Percentiles rank a stretch among this genome's conserved stretches.
These are phyloP conservation scores for Globia sparganii DNA, from an alignment of 2,888 invertebrate species.

Conservation along the genomic window DNA sequence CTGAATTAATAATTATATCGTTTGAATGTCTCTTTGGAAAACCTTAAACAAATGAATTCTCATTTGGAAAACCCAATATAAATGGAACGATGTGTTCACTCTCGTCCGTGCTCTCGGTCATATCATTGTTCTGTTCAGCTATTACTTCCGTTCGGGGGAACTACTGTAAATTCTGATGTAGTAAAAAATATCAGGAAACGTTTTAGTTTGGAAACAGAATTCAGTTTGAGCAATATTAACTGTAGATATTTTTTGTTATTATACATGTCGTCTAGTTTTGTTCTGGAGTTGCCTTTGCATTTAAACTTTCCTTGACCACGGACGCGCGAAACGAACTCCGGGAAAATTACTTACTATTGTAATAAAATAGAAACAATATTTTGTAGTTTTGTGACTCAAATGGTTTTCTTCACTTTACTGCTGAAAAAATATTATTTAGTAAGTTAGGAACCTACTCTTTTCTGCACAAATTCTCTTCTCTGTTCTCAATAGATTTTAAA, in stretches of 20 bases:
- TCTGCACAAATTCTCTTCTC: background rate
- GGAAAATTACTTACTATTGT: background rate
- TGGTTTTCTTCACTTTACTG: background rate
- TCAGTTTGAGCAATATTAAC: background rate
- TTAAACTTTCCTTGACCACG: conserved; percentile 1
- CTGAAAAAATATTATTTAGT: background rate
- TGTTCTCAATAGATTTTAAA: no score
- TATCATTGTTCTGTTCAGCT: no score
- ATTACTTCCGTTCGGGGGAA: no score
- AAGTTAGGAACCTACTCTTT: background rate
- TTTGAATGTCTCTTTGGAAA: background rate
- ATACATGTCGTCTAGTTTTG: background rate
- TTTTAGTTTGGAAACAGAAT: background rate
- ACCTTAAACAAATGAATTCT: background rate
- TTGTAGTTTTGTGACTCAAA: background rate
- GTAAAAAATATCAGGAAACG: background rate
- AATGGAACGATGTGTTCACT: no score
- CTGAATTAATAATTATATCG: no score
- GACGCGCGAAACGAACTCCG: background rate
- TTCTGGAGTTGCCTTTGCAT: conserved; percentile 9
- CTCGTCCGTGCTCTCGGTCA: no score
- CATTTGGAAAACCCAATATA: background rate
- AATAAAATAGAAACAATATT: background rate
- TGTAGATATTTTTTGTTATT: background rate
- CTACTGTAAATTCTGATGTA: no score